Evolutionary conservation across 2,113 vertebrate species (phyloP).

Genomic region (Syngnathus typhle): DNA sequence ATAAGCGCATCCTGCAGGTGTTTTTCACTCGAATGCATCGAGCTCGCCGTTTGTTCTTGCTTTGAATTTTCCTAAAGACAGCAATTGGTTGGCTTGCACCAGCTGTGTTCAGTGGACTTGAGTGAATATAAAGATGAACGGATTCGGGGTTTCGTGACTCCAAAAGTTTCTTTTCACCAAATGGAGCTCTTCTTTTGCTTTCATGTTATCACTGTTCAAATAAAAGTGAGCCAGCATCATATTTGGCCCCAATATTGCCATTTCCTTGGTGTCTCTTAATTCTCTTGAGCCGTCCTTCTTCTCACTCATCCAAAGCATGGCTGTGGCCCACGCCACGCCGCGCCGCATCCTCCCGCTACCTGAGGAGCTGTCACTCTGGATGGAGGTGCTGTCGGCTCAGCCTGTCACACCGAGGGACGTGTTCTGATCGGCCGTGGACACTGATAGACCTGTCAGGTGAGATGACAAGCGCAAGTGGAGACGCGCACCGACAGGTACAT

Average conservation of each 20-base stretch:
- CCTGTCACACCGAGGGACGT: conserved; percentile 64
- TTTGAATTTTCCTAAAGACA: conserved; percentile 45
- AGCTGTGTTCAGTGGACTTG: conserved; percentile 8
- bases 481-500: conserved; percentile 62
- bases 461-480: conserved; percentile 60
- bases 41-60: conserved; percentile 41
- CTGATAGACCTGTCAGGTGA: conserved; percentile 72
- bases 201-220: neutral
- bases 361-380: conserved; percentile 70
- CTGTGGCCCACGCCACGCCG: neutral
- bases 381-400: conserved; percentile 51
- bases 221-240: no score
- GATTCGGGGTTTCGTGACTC: no score
- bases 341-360: conserved; percentile 42
- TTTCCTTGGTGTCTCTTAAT: no score
- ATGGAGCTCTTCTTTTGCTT: neutral
- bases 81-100: conserved; percentile 36
- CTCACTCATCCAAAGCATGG: conserved; percentile 14
- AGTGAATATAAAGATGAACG: conserved; percentile 15
- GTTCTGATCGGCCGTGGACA: conserved; percentile 58
- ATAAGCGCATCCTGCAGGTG: conserved; percentile 61
- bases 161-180: neutral
- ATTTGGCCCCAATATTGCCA: no score
- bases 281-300: neutral
- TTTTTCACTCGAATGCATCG: conserved; percentile 45